Percentiles rank a stretch among this genome's conserved stretches.
Conservation (phyloP, 2,888 invertebrate genomes). For the Rhodophaea formosa region DNA sequence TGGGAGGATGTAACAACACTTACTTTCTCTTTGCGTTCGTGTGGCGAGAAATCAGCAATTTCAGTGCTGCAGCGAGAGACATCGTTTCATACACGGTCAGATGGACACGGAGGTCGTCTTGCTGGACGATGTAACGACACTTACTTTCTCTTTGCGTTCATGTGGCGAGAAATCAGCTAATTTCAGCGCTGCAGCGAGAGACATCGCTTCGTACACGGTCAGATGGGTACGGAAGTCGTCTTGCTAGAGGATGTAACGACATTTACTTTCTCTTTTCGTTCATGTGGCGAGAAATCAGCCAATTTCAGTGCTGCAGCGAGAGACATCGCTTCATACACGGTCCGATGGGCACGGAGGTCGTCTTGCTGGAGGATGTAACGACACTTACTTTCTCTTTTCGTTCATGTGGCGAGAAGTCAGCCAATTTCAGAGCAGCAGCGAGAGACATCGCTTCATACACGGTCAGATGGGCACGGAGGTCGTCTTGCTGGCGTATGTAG, state of each 20-base stretch:
- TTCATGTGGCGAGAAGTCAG: conserved; percentile 84
- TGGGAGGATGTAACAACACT: no score
- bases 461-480: conserved; percentile 87
- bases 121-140: no score
- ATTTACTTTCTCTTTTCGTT: conserved; percentile 86
- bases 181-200: conserved; percentile 90
- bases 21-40: conserved; percentile 87
- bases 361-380: conserved; percentile 87
- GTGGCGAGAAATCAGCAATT: conserved; percentile 86
- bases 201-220: conserved; percentile 91
- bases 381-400: conserved; percentile 85
- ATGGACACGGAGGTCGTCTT: conserved; percentile 87
- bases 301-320: conserved; percentile 91
- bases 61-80: conserved; percentile 90
- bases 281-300: conserved; percentile 86
- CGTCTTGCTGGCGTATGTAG: conserved; percentile 93
- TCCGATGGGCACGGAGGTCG: conserved; percentile 86
- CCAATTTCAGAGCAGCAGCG: conserved; percentile 90
- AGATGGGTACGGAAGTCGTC: conserved; percentile 88
- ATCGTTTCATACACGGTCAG: conserved; percentile 91
- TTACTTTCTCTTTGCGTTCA: conserved; percentile 86
- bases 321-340: conserved; percentile 91
- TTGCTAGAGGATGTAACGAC: conserved; percentile 84
- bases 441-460: conserved; percentile 91
- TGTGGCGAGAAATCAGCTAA: conserved; percentile 87